Percentiles rank a stretch among this genome's conserved stretches.
These are phyloP conservation scores for Nasua narica DNA, from an alignment of 2,797 vertebrate genomes.

Conservation along the genomic window DNA sequence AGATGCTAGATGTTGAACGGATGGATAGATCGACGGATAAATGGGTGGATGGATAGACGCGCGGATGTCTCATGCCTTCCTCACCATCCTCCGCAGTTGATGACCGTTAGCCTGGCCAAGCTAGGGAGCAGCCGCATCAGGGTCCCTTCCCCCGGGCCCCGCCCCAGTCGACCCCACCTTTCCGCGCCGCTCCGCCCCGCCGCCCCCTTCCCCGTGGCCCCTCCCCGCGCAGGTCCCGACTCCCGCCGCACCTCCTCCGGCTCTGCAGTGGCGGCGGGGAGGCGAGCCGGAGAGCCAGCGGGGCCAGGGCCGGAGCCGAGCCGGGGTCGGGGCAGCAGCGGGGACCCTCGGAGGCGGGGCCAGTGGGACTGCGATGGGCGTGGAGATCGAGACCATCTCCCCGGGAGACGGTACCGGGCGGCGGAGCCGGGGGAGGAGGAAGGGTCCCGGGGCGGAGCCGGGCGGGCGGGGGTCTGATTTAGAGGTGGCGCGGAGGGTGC, in stretches of 20 bases:
- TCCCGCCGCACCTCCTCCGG: conserved; percentile 57
- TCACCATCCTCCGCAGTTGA: background rate
- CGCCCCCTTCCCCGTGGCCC: conserved; percentile 61
- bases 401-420: conserved; percentile 92
- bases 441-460: conserved; percentile 39
- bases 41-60: background rate
- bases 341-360: conserved; percentile 60
- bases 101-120: background rate
- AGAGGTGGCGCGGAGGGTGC: background rate
- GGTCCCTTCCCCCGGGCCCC: conserved; percentile 37
- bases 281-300: conserved; percentile 46
- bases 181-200: conserved; percentile 51
- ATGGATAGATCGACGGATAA: background rate
- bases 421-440: background rate
- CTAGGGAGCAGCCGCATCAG: background rate
- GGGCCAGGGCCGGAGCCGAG: conserved; percentile 25
- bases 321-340: conserved; percentile 48
- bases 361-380: conserved; percentile 87
- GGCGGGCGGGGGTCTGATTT: background rate
- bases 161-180: conserved; percentile 70
- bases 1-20: background rate
- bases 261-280: conserved; percentile 76
- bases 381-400: conserved; percentile 96
- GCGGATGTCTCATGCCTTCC: background rate
- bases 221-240: conserved; percentile 65